phyloP scores from a whole-genome alignment of 2,888 invertebrate species.

The Marasmarcha lunaedactyla region DNA sequence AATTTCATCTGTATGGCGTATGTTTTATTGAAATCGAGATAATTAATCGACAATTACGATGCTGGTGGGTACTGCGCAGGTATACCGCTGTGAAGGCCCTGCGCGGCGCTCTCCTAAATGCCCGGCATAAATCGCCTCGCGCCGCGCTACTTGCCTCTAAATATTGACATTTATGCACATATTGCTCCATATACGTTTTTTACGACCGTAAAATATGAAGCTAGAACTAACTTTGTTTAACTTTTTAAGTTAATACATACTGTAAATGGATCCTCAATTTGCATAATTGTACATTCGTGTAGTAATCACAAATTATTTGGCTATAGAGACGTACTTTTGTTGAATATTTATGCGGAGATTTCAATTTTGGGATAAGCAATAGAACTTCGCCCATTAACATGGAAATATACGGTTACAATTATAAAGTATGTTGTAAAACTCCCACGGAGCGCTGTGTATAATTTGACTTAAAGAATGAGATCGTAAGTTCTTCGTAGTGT shows the following conservation, averaged over 20 bases:
- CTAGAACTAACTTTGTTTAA: constrained; percentile 43
- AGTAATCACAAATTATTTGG: constrained; percentile 50
- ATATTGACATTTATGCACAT: constrained; percentile 69
- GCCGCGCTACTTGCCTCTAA: constrained; percentile 36
- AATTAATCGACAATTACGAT: constrained; percentile 68
- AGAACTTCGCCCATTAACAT: not conserved
- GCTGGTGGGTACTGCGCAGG: constrained; percentile 54
- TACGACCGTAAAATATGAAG: constrained; percentile 66
- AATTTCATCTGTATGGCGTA: constrained; percentile 56
- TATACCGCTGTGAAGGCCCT: constrained; percentile 54
- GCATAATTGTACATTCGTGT: constrained; percentile 59
- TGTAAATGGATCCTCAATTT: constrained; percentile 49
- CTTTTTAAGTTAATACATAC: constrained; percentile 29
- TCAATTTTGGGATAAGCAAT: not conserved
- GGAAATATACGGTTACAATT: not conserved
- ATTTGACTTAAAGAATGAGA: too few species aligned
- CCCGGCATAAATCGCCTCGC: constrained; percentile 42
- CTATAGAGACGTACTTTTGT: constrained; percentile 31
- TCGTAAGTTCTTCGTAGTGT: too few species aligned
- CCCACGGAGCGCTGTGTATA: constrained; percentile 7
- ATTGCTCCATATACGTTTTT: constrained; percentile 68
- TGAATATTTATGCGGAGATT: not conserved
- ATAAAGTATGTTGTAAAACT: constrained; percentile 1
- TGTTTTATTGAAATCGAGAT: constrained; percentile 64
- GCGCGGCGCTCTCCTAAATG: constrained; percentile 39